A percentile compares a stretch with the other conserved stretches of the same genome.
phyloP scores from a whole-genome alignment of 2,113 vertebrate genomes.

The Mobula birostris region DNA sequence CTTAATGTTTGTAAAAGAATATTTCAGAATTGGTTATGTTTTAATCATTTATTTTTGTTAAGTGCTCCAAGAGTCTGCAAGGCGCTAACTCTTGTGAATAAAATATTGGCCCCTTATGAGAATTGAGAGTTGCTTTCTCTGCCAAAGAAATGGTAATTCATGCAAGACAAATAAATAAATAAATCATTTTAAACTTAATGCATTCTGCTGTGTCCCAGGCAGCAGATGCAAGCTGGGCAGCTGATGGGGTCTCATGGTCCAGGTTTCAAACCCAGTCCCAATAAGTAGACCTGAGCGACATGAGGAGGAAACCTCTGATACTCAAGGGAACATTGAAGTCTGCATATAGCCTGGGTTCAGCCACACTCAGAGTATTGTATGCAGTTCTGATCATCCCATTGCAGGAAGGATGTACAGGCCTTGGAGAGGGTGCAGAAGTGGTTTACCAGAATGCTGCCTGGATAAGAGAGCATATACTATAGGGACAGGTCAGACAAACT shows the following conservation, averaged over 20 bases:
- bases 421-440: too few species aligned
- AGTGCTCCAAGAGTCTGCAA: neutral
- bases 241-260: neutral
- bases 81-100: conserved; percentile 13
- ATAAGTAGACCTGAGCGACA: neutral
- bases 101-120: conserved; percentile 30
- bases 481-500: too few species aligned
- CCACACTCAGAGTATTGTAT: too few species aligned
- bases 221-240: neutral
- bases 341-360: too few species aligned
- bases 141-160: conserved; percentile 16
- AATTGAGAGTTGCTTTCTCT: neutral
- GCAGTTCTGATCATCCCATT: too few species aligned
- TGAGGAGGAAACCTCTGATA: neutral
- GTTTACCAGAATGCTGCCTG: too few species aligned
- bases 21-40: conserved; percentile 21
- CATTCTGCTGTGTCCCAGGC: neutral
- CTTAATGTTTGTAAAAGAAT: conserved; percentile 33
- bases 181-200: neutral
- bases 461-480: too few species aligned
- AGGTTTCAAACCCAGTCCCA: neutral
- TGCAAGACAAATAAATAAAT: conserved; percentile 26
- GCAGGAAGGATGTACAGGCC: too few species aligned
- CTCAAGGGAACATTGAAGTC: too few species aligned
- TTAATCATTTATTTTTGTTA: conserved; percentile 34